A percentile compares a stretch with the other conserved stretches of the same genome.
phyloP scores from a whole-genome alignment of 2,888 invertebrate genomes.

The Platycheirus albimanus region DNA sequence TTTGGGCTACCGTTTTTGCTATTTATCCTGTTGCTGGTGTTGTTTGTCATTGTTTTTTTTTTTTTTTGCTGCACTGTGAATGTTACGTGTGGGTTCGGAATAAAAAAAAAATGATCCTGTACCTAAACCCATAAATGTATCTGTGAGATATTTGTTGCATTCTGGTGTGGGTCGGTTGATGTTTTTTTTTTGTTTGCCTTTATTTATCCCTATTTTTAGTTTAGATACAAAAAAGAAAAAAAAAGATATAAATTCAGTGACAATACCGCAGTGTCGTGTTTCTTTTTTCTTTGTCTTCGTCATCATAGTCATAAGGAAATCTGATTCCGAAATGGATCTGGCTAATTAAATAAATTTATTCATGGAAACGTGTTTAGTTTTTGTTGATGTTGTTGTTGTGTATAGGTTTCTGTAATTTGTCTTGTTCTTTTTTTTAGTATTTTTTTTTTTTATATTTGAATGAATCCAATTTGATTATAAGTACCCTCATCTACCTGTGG shows the following conservation, averaged over 20 bases:
- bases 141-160: conserved; percentile 20
- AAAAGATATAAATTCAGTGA: conserved; percentile 31
- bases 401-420: conserved; percentile 9
- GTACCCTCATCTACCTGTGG: conserved; percentile 18
- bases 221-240: background rate
- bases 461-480: conserved; percentile 28
- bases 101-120: background rate
- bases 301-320: conserved; percentile 34
- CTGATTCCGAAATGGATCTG: conserved; percentile 48
- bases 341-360: conserved; percentile 68
- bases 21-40: conserved; percentile 64
- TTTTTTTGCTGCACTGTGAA: conserved; percentile 8
- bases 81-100: conserved; percentile 20
- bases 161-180: conserved; percentile 24
- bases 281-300: conserved; percentile 12
- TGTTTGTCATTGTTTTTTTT: conserved; percentile 14
- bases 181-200: conserved; percentile 1
- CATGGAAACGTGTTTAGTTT: conserved; percentile 42
- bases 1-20: conserved; percentile 61
- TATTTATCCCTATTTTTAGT: conserved; percentile 23
- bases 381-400: conserved; percentile 4
- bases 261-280: conserved; percentile 8
- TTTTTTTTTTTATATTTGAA: conserved; percentile 19
- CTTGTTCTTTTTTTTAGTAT: conserved; percentile 36
- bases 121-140: background rate